phyloP scores from a whole-genome alignment of 1,140 invertebrate genomes.

The Aphelinus certus region DNA sequence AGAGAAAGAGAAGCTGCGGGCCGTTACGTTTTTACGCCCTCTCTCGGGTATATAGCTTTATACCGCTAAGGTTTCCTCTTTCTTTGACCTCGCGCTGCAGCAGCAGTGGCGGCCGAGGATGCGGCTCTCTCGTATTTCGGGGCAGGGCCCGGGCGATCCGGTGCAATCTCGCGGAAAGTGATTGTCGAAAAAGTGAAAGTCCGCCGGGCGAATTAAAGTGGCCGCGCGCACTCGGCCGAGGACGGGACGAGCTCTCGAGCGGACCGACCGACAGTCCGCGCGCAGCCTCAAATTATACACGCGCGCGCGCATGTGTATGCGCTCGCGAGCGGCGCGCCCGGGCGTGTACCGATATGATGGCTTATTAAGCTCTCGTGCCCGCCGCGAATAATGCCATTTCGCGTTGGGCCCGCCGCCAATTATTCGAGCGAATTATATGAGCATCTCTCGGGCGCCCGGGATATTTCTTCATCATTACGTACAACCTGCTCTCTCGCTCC shows the following conservation, averaged over 20 bases:
- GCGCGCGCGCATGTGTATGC: no score
- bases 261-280: not conserved
- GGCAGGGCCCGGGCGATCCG: constrained; percentile 8
- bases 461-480: constrained; percentile 28
- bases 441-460: not conserved
- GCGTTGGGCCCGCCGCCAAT: constrained; percentile 6
- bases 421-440: constrained; percentile 17
- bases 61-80: constrained; percentile 18
- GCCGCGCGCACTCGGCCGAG: not conserved
- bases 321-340: no score
- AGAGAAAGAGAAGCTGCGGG: no score
- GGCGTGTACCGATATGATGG: constrained; percentile 16
- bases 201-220: constrained; percentile 20
- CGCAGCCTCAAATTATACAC: constrained; percentile 23
- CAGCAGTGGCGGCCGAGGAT: constrained; percentile 9
- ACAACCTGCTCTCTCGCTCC: not conserved
- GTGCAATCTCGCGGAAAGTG: constrained; percentile 41
- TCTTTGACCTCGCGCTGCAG: constrained; percentile 27
- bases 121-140: not conserved
- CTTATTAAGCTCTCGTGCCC: constrained; percentile 27
- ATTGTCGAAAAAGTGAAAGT: constrained; percentile 44
- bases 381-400: constrained; percentile 20
- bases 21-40: constrained; percentile 7
- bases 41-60: not conserved
- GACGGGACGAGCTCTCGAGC: not conserved